These are phyloP conservation scores for Moxostoma hubbsi DNA, from an alignment of 2,797 vertebrate genomes.

Conservation along the genomic window DNA sequence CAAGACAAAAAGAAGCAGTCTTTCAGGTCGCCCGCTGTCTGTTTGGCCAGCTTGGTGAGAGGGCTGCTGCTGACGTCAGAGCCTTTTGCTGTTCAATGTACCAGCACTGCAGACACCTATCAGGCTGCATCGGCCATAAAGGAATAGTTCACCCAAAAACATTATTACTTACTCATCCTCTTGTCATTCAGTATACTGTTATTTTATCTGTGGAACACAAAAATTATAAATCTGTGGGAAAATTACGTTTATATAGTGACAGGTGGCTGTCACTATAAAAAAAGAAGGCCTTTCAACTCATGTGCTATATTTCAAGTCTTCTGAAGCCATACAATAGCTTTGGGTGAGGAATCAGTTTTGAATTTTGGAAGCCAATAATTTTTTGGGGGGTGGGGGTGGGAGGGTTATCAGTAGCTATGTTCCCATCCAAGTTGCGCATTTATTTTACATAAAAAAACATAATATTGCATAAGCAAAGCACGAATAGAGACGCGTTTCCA, in stretches of 20 bases:
- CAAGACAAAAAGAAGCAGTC: slow-evolving; percentile 37
- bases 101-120: background rate
- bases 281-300: no score
- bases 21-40: slow-evolving; percentile 31
- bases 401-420: no score
- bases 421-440: no score
- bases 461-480: no score
- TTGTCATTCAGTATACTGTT: background rate
- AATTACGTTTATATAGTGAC: background rate
- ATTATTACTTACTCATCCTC: background rate
- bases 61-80: slow-evolving; percentile 24
- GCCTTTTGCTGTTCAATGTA: slow-evolving; percentile 6
- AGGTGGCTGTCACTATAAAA: slow-evolving; percentile 14
- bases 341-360: background rate
- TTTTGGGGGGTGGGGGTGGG: no score
- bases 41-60: slow-evolving; percentile 45
- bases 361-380: no score
- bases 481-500: no score
- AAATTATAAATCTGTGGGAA: background rate
- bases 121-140: background rate
- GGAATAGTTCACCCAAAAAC: background rate
- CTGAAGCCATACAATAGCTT: background rate
- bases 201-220: background rate
- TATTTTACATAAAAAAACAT: no score
- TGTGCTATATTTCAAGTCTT: no score